These are phyloP conservation scores for Ctenodactylus gundi DNA, from an alignment of 2,113 vertebrate genomes.

Conservation along the genomic window DNA sequence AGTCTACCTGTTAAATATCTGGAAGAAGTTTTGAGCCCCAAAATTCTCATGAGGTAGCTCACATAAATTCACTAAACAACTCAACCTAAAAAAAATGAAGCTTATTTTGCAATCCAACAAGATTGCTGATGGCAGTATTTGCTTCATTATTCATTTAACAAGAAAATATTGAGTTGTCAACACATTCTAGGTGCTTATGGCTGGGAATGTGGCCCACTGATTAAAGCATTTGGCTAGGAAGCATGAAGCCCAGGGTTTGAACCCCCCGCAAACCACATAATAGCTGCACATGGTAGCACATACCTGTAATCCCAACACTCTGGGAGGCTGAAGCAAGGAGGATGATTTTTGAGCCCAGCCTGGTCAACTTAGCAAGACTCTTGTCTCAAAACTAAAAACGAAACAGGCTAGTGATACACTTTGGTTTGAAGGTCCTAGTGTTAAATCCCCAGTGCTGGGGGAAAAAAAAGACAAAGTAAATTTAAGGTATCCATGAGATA, in stretches of 20 bases:
- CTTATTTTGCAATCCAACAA: slow-evolving; percentile 5
- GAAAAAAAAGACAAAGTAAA: not conserved
- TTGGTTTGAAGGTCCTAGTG: too few species aligned
- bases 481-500: slow-evolving; percentile 1
- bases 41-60: not conserved
- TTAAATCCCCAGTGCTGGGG: too few species aligned
- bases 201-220: not conserved
- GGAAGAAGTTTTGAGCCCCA: not conserved
- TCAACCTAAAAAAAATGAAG: not conserved
- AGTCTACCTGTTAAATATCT: not conserved
- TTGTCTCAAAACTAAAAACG: too few species aligned
- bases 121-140: not conserved
- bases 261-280: too few species aligned
- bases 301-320: too few species aligned
- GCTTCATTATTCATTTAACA: slow-evolving; percentile 19
- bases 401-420: too few species aligned
- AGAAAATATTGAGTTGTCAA: not conserved
- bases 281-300: too few species aligned
- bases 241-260: too few species aligned
- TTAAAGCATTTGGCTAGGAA: too few species aligned
- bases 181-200: not conserved
- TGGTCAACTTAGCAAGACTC: too few species aligned
- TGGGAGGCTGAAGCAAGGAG: too few species aligned
- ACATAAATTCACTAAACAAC: not conserved
- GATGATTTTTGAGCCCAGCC: too few species aligned